Evolutionary conservation across 2,113 vertebrate species (phyloP).

Genomic region (Takifugu bimaculatus): DNA sequence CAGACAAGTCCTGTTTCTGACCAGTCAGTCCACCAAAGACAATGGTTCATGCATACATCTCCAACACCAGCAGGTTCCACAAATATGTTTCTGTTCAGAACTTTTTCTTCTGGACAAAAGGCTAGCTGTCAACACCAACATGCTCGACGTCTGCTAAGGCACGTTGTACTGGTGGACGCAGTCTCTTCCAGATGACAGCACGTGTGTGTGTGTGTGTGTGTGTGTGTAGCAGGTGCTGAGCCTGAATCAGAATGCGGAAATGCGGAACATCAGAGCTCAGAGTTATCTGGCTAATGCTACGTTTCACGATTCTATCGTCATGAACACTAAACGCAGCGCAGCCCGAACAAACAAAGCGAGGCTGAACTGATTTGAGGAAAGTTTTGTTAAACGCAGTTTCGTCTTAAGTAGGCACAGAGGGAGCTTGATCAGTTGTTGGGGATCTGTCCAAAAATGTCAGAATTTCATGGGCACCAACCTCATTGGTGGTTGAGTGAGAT

Average conservation of each 20-base stretch:
- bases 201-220: constrained; percentile 9
- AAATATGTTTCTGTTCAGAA: constrained; percentile 11
- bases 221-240: neutral
- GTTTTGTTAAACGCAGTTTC: too few relatives aligned
- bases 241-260: neutral
- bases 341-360: too few relatives aligned
- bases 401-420: too few relatives aligned
- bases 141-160: constrained; percentile 24
- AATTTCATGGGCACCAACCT: too few relatives aligned
- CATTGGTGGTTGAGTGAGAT: too few relatives aligned
- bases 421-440: too few relatives aligned
- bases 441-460: too few relatives aligned
- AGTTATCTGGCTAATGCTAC: constrained; percentile 14
- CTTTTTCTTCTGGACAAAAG: constrained; percentile 40
- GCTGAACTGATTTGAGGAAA: too few relatives aligned
- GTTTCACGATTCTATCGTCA: too few relatives aligned
- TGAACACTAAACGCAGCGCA: too few relatives aligned
- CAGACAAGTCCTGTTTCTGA: too few relatives aligned
- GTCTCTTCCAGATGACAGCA: constrained; percentile 62
- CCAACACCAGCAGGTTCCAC: constrained; percentile 9
- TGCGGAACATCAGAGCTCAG: constrained; percentile 10
- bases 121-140: constrained; percentile 54
- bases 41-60: neutral
- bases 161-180: constrained; percentile 42
- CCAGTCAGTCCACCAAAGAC: too few relatives aligned